phyloP scores from a whole-genome alignment of 2,797 vertebrate genomes.

The Pogonophryne albipinna region DNA sequence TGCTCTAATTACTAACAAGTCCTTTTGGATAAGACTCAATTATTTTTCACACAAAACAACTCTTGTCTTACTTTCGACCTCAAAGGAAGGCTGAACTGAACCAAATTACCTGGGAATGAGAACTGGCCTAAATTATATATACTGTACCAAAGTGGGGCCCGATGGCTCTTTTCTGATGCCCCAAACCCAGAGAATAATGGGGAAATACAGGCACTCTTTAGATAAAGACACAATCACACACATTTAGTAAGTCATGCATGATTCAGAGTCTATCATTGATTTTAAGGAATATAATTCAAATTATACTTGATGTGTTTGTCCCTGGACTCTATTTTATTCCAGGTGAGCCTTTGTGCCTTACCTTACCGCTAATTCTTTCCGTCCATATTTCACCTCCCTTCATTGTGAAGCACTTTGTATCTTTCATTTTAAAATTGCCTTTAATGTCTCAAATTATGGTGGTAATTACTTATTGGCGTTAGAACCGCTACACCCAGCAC shows the following conservation, averaged over 20 bases:
- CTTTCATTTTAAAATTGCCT: slow-evolving; percentile 32
- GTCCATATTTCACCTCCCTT: slow-evolving; percentile 2
- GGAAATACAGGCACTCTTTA: too few species aligned
- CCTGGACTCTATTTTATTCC: background rate
- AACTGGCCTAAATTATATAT: too few species aligned
- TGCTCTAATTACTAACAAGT: slow-evolving; percentile 13
- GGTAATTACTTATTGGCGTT: slow-evolving; percentile 56
- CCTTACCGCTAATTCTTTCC: background rate
- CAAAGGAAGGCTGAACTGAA: too few species aligned
- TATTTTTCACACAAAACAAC: slow-evolving; percentile 3
- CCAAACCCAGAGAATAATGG: too few species aligned
- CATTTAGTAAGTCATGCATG: too few species aligned
- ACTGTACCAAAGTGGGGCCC: too few species aligned
- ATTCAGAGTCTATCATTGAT: too few species aligned
- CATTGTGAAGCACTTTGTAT: slow-evolving; percentile 21
- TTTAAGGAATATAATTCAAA: too few species aligned
- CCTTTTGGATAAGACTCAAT: slow-evolving; percentile 1
- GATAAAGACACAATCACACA: too few species aligned
- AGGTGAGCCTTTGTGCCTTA: background rate
- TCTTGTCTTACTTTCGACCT: background rate
- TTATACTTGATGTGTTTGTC: background rate
- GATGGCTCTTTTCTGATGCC: too few species aligned
- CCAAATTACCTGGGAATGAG: too few species aligned
- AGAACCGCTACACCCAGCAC: slow-evolving; percentile 51
- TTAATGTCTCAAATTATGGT: slow-evolving; percentile 39